These are phyloP conservation scores for Paralichthys olivaceus DNA, from an alignment of 2,113 vertebrate species.

Conservation along the genomic window DNA sequence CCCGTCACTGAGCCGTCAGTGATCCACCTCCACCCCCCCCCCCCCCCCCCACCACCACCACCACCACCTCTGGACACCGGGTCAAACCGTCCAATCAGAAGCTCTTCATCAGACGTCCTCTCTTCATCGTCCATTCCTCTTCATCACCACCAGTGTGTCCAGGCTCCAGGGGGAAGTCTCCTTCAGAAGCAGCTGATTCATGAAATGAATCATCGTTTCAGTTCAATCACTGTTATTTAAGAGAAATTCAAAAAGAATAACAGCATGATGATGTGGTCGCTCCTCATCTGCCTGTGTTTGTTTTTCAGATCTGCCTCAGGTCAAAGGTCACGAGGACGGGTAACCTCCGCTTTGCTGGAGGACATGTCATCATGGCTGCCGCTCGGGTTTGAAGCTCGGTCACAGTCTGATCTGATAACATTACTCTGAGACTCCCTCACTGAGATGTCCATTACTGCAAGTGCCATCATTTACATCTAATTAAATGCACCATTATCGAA, in stretches of 20 bases:
- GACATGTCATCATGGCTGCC: not conserved
- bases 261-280: not conserved
- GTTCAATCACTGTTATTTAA: too few species aligned
- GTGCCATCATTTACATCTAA: conserved; percentile 46
- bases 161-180: too few species aligned
- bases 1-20: too few species aligned
- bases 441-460: not conserved
- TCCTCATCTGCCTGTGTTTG: not conserved
- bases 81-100: too few species aligned
- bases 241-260: too few species aligned
- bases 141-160: too few species aligned
- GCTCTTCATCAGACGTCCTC: too few species aligned
- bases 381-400: not conserved
- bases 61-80: too few species aligned
- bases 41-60: too few species aligned
- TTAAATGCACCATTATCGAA: conserved; percentile 54
- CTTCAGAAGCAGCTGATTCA: too few species aligned
- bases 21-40: too few species aligned
- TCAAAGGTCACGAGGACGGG: not conserved
- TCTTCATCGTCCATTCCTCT: too few species aligned
- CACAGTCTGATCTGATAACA: not conserved
- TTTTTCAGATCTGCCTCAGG: not conserved
- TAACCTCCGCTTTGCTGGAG: not conserved
- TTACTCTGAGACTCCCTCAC: not conserved
- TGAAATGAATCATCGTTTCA: not conserved